A percentile compares a stretch with the other conserved stretches of the same genome.
phyloP scores from a whole-genome alignment of 1,140 invertebrate species.

The Branchinecta lynchi region DNA sequence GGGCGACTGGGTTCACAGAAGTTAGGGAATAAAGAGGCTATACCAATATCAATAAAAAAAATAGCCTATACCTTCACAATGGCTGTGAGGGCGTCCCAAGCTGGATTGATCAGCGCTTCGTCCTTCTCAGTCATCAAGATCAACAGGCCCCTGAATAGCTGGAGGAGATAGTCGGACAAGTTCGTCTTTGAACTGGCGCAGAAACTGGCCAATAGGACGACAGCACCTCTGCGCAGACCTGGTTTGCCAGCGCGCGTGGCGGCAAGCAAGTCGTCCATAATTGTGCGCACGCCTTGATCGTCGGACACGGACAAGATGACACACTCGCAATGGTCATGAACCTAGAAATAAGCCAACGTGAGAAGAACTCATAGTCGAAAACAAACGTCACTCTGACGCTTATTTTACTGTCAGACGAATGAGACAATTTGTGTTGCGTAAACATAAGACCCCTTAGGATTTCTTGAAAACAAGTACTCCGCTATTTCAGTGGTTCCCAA shows the following conservation, averaged over 20 bases:
- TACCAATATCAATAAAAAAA: too few species aligned
- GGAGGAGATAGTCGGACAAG: constrained; percentile 68
- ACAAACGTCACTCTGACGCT: constrained; percentile 13
- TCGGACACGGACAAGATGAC: constrained; percentile 79
- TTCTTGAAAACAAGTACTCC: too few species aligned
- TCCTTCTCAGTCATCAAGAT: constrained; percentile 66
- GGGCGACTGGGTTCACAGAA: too few species aligned
- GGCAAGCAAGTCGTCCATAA: constrained; percentile 80
- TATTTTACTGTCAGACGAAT: constrained; percentile 4
- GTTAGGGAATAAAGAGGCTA: too few species aligned
- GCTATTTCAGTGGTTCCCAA: too few species aligned
- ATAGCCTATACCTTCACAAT: constrained; percentile 81
- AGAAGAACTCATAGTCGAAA: background rate
- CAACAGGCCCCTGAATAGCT: constrained; percentile 71
- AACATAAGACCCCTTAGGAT: background rate
- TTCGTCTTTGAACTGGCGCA: constrained; percentile 73
- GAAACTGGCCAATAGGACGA: constrained; percentile 72
- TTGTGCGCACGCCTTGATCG: constrained; percentile 66
- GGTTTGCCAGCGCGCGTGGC: constrained; percentile 46
- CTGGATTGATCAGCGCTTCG: constrained; percentile 59
- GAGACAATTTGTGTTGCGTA: background rate
- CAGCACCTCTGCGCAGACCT: constrained; percentile 51
- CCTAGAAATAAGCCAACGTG: background rate
- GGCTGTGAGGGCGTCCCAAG: constrained; percentile 77
- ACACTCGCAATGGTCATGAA: constrained; percentile 52